Conservation (phyloP, 2,113 vertebrate species). For the Sinosuthora webbiana region DNA sequence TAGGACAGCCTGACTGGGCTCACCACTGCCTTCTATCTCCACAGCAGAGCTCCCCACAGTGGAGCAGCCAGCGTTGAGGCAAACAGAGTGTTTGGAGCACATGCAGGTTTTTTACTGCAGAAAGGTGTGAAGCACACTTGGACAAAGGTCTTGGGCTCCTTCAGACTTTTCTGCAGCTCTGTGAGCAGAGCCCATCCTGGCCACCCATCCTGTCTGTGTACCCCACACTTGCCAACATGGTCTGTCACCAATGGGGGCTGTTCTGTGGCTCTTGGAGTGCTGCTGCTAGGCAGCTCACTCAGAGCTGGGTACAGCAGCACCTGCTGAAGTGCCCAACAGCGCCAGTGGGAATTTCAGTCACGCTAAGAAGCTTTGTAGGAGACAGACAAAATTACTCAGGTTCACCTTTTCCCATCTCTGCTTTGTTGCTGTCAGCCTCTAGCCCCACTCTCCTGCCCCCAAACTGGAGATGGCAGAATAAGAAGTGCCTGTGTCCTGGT, state of each 20-base stretch:
- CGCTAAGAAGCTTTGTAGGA: not conserved
- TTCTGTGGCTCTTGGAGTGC: not conserved
- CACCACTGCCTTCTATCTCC: not conserved
- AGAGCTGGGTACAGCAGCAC: not conserved
- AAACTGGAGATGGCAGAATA: not conserved
- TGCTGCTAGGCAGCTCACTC: not conserved
- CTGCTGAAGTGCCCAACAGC: fast-evolving
- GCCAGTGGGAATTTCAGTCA: fast-evolving
- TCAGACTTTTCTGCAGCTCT: not conserved
- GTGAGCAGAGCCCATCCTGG: not conserved
- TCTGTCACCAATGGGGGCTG: fast-evolving
- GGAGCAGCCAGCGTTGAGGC: fast-evolving
- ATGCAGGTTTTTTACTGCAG: not conserved
- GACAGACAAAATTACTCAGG: not conserved
- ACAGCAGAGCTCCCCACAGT: not conserved
- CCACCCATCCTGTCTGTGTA: not conserved
- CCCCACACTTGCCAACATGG: fast-evolving
- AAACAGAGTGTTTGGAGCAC: not conserved
- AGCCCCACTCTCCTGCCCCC: not conserved
- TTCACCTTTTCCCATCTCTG: not conserved
- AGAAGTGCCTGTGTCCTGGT: not conserved
- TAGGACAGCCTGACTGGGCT: not conserved
- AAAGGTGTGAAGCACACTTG: not conserved
- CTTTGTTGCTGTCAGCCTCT: not conserved
- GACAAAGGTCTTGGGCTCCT: not conserved